Conservation (phyloP, 2,797 vertebrate genomes). For the Hemitrygon akajei region DNA sequence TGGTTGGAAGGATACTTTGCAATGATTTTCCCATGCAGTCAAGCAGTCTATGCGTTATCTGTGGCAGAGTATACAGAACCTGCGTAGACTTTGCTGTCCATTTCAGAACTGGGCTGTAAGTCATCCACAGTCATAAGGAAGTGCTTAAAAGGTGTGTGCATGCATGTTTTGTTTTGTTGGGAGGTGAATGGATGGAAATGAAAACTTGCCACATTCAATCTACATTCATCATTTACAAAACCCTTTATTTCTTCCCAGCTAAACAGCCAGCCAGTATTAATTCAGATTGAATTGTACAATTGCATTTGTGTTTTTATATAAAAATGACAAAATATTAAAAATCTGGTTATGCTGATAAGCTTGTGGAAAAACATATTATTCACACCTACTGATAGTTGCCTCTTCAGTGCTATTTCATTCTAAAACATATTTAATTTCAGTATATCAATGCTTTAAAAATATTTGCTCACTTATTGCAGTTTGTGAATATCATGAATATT, state of each 20-base stretch:
- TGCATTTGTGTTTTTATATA: not conserved
- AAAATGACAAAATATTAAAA: not conserved
- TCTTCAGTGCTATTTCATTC: not conserved
- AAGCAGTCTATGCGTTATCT: too few relatives aligned
- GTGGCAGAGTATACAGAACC: too few relatives aligned
- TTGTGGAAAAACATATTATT: slow-evolving; percentile 16
- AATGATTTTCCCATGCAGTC: too few relatives aligned
- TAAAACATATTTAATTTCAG: not conserved
- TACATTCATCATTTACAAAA: not conserved
- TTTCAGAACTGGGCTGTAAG: too few relatives aligned
- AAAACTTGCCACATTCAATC: not conserved
- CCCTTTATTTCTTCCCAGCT: not conserved
- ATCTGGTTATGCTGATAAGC: not conserved
- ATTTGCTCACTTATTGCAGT: not conserved
- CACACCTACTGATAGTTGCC: not conserved
- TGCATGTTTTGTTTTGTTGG: not conserved
- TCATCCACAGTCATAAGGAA: too few relatives aligned
- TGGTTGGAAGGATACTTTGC: too few relatives aligned
- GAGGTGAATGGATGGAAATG: too few relatives aligned
- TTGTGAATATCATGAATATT: slow-evolving; percentile 11
- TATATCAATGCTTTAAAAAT: not conserved
- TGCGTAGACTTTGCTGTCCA: too few relatives aligned
- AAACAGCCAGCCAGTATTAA: not conserved
- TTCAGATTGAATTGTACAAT: not conserved
- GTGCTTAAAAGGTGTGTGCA: not conserved